phyloP scores from a whole-genome alignment of 2,797 vertebrate species.

The Pogoniulus pusillus region DNA sequence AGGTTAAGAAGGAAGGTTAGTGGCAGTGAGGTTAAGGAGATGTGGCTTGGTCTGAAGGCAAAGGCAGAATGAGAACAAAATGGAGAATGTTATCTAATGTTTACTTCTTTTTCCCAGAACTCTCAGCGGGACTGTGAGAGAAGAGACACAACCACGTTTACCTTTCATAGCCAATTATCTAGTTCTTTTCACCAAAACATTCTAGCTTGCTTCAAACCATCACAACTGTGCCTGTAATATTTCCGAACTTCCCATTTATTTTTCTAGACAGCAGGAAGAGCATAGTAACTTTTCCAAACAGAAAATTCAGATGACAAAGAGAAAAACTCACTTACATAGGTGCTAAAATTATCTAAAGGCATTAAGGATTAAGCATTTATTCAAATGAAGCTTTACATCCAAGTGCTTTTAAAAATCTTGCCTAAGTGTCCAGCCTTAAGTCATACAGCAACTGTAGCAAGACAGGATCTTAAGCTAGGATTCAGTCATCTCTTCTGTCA shows the following conservation, averaged over 20 bases:
- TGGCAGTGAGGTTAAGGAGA: too few relatives aligned
- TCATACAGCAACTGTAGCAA: neutral
- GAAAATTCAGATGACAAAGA: neutral
- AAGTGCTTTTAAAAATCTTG: neutral
- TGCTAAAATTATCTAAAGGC: neutral
- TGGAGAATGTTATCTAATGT: too few relatives aligned
- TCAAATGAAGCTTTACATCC: neutral
- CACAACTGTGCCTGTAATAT: neutral
- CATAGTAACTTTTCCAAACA: neutral
- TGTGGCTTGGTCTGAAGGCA: too few relatives aligned
- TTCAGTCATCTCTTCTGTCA: neutral
- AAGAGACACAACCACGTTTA: too few relatives aligned
- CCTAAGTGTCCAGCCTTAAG: neutral
- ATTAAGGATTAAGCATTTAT: neutral
- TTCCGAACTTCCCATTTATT: neutral
- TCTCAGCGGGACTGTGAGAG: too few relatives aligned
- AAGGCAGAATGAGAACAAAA: too few relatives aligned
- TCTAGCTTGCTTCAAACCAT: too few relatives aligned
- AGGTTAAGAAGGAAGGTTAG: too few relatives aligned
- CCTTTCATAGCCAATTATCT: too few relatives aligned
- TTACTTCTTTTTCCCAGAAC: too few relatives aligned
- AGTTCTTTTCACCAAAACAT: too few relatives aligned
- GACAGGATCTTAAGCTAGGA: neutral
- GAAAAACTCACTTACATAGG: neutral
- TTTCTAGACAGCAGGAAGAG: neutral